Percentiles rank a stretch among this genome's conserved stretches.
Evolutionary conservation across 1,140 invertebrate genomes (phyloP).

Genomic region (Mya arenaria): DNA sequence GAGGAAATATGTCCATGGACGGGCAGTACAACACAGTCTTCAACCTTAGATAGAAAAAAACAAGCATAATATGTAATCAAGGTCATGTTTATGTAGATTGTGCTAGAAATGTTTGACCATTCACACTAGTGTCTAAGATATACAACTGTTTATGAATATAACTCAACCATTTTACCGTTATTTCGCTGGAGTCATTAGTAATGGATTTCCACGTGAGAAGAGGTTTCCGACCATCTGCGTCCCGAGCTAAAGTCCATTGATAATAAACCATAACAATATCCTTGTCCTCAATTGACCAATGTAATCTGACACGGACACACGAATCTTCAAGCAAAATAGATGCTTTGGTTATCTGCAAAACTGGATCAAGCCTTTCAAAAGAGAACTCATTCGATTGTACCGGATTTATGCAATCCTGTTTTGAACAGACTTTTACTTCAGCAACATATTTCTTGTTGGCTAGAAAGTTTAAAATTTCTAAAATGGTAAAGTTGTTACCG

Average conservation of each 20-base stretch:
- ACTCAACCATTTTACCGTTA: not conserved
- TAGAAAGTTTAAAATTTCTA: not conserved
- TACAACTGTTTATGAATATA: not conserved
- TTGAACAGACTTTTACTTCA: not conserved
- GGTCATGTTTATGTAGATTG: not conserved
- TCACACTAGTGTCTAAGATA: not conserved
- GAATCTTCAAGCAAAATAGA: not conserved
- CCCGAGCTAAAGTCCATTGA: constrained; percentile 20
- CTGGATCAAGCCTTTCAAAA: not conserved
- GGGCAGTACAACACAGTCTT: constrained; percentile 15
- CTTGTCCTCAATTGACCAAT: not conserved
- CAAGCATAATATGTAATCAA: not conserved
- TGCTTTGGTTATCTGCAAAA: not conserved
- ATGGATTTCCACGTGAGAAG: not conserved
- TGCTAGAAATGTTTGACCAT: not conserved
- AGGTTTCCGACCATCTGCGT: not conserved
- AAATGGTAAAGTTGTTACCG: not conserved
- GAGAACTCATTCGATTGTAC: not conserved
- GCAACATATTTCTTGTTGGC: not conserved
- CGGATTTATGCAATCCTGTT: not conserved
- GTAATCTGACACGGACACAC: not conserved
- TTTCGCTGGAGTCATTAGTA: not conserved
- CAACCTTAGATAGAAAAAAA: constrained; percentile 1
- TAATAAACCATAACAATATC: not conserved
- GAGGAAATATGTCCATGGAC: not conserved